Evolutionary conservation across 2,113 vertebrate species (phyloP), one percentile per base, ranked within the genome.

Genomic region (Ondatra zibethicus): DNA sequence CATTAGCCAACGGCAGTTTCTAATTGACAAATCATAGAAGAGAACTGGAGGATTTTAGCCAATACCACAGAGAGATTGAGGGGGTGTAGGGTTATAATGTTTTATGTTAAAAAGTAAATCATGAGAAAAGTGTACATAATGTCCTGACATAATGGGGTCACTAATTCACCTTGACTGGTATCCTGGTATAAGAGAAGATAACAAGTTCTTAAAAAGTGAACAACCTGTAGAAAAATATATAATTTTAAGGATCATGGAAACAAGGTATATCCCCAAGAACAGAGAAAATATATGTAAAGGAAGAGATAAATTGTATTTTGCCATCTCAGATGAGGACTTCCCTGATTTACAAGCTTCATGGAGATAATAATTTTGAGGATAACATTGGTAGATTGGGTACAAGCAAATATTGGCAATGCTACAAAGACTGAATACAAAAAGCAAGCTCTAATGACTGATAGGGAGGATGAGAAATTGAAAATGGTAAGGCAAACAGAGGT

Each of bases 221-320:
- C 45, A 16, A 63, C 3, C 45, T 19, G 36, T 91, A n/a, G 31
- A 85, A 2, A 0, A 4, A 12, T 23, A n/a, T n/a, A n/a, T n/a
- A n/a, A n/a, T n/a, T 33, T 68, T 63, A 23, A 1, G 0, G 72
- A 29, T 0, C 0, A 3, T 31, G 6, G 33, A 39, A 89, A 33
- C 39, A 55, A 14, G 4, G 7, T 70, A 36, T 33, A 29, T 65
- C 63, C 16, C 47, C 21, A 70, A 63, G 3, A 58, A 3, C 16
- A 92, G 58, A 80, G 1, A 58, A 29, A 4, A 16, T 23, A n/a
- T 29, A 13, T 2, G 7, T 12, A 42, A 19, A 36, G 50, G 5
- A 72, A 3, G 11, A 58, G 10, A 36, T 47, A 70, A 72, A 42
- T 33, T 23, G 33, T 33, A 45, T 11, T 47, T 66, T 65, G 1